Percentiles rank a stretch among this genome's conserved stretches.
These are phyloP conservation scores for Lysandra bellargus DNA, from an alignment of 2,888 invertebrate genomes.

Conservation along the genomic window DNA sequence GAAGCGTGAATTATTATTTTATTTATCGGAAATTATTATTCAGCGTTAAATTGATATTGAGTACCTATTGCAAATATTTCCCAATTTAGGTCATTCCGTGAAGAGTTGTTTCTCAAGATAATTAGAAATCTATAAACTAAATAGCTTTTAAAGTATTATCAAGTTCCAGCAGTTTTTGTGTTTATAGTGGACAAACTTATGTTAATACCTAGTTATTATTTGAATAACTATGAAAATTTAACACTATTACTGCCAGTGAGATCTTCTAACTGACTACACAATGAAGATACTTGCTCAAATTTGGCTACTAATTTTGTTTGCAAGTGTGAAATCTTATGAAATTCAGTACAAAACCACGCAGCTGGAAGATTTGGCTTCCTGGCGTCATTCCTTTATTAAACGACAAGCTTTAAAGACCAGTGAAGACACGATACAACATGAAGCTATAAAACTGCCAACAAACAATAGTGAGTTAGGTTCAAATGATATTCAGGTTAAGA, in stretches of 20 bases:
- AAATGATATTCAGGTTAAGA: not conserved
- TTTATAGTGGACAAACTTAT: not conserved
- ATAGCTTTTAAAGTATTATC: not conserved
- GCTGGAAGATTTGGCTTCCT: not conserved
- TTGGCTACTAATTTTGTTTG: constrained; percentile 3
- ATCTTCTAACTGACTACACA: not conserved
- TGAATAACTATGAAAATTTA: not conserved
- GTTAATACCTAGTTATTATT: not conserved
- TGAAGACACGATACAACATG: not conserved
- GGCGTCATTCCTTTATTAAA: not conserved
- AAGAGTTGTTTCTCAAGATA: not conserved
- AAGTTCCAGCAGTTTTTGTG: not conserved
- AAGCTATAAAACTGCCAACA: not conserved
- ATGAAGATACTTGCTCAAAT: constrained; percentile 14
- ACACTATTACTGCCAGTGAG: constrained; percentile 6
- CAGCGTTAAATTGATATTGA: not conserved
- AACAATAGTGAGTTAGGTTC: not conserved
- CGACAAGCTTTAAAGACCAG: not conserved
- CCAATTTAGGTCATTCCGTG: not conserved
- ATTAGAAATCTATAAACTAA: not conserved
- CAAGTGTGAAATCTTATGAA: constrained; percentile 16
- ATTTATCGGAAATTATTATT: not conserved
- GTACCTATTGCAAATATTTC: not conserved
- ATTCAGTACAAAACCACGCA: not conserved
- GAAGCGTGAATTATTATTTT: not conserved